phyloP scores from a whole-genome alignment of 2,888 invertebrate genomes.

The Gymnoscelis rufifasciata region DNA sequence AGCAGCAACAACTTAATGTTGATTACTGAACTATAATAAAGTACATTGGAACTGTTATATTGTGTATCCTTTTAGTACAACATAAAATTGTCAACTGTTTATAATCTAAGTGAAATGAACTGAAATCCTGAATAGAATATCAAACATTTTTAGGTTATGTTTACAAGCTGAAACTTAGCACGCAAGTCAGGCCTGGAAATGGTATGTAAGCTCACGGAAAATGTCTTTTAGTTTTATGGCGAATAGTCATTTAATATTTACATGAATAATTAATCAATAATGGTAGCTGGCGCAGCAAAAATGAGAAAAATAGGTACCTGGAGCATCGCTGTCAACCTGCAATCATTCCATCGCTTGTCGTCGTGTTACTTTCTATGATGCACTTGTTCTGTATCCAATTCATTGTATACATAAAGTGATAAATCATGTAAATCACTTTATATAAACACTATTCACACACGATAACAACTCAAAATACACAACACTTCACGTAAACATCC shows the following conservation, averaged over 20 bases:
- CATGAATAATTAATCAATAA: too few species aligned
- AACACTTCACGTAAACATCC: slow-evolving; percentile 70
- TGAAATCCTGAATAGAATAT: background rate
- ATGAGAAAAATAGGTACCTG: slow-evolving; percentile 34
- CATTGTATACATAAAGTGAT: slow-evolving; percentile 42
- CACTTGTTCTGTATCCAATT: slow-evolving; percentile 28
- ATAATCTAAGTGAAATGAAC: too few species aligned
- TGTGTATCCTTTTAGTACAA: too few species aligned
- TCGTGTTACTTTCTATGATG: slow-evolving; percentile 51
- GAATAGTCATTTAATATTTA: too few species aligned
- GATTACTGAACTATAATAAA: too few species aligned
- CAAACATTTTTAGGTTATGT: slow-evolving; percentile 67
- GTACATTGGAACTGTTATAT: too few species aligned
- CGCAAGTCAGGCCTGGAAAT: too few species aligned
- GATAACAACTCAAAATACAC: slow-evolving; percentile 41
- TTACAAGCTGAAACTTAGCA: slow-evolving; percentile 54
- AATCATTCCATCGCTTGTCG: slow-evolving; percentile 53
- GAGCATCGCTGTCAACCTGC: slow-evolving; percentile 54
- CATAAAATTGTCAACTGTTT: too few species aligned
- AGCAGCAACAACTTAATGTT: too few species aligned
- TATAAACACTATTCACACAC: slow-evolving; percentile 36
- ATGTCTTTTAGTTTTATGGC: too few species aligned
- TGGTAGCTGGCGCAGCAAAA: background rate
- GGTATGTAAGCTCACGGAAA: too few species aligned
- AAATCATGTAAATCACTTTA: slow-evolving; percentile 39